Conservation (phyloP, 2,888 invertebrate species). For the Apocheima hispidaria region DNA sequence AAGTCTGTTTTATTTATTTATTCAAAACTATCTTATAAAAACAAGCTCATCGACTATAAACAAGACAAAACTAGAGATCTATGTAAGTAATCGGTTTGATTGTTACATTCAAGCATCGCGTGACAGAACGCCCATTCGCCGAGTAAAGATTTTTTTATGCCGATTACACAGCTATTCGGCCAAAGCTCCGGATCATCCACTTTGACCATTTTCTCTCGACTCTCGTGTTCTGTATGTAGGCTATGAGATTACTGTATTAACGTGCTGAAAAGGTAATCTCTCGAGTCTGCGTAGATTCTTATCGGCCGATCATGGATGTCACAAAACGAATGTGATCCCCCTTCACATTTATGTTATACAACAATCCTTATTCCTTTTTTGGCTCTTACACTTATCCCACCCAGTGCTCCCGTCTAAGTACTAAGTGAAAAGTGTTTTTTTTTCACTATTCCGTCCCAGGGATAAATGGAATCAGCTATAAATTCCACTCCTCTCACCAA, state of each 20-base stretch:
- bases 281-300: background rate
- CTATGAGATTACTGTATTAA: conserved; percentile 8
- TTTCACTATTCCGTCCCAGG: too few relatives aligned
- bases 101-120: conserved; percentile 17
- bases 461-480: too few relatives aligned
- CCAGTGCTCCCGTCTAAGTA: too few relatives aligned
- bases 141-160: conserved; percentile 24
- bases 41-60: background rate
- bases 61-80: background rate
- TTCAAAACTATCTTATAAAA: background rate
- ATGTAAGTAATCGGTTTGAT: conserved; percentile 3
- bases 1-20: background rate
- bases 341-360: too few relatives aligned
- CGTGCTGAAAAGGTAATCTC: conserved; percentile 16
- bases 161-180: conserved; percentile 14
- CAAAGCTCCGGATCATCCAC: conserved; percentile 11
- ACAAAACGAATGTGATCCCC: too few relatives aligned
- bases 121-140: conserved; percentile 27
- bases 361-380: too few relatives aligned
- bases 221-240: background rate
- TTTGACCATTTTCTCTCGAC: background rate
- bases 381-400: too few relatives aligned
- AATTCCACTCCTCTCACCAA: too few relatives aligned
- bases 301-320: conserved; percentile 4
- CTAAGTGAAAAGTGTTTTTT: too few relatives aligned